Base-by-base conservation (phyloP, 2,888 invertebrate genomes). In the Tricholauxania praeusta region DNA sequence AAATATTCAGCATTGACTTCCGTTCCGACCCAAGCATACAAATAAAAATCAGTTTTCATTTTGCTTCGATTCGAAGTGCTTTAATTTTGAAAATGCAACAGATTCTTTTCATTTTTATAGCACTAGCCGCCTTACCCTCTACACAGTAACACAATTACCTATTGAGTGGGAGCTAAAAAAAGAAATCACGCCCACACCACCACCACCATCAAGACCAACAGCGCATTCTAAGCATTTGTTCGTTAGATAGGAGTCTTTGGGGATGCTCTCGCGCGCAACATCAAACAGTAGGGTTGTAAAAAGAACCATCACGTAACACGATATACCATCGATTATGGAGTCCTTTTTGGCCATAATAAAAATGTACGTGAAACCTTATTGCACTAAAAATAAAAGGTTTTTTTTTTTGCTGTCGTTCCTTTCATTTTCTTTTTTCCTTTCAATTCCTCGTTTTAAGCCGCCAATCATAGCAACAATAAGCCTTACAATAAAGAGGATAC, bases 241-340 rank as follows among this genome's bases (percentile, higher is more conserved):
- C 39, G 39, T 39, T 39, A 39, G 39, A 39, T 39, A 39, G 39
- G 39, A 12, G 17, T 49, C 32, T 47, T 5, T 17, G 5, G 19
- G 14, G 19, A 49, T 10, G 47, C 22, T 28, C 15, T 15, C 19
- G 48, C 47, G 15, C 14, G 47, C 15, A 59, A 48, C n/a, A 28
- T 47, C 22, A 28, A 28, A 28, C 28, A 28, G 60, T 69, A 12
- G 28, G 28, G 22, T 62, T 63, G 53, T 73, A 48, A 22, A 62
- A 65, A 77, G 76, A 77, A 75, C 76, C 72, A 77, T 78, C 79
- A 79, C 79, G 79, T 79, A 78, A 67, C 68, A 73, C 73, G 75
- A 78, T 78, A 77, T 75, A 75, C 78, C 76, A 79, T 79, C 76
- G 77, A 79, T 79, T 79, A 79, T 77, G 74, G 77, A 76, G 75